Evolutionary conservation across 2,113 vertebrate species (phyloP).

Genomic region (Origma solitaria): DNA sequence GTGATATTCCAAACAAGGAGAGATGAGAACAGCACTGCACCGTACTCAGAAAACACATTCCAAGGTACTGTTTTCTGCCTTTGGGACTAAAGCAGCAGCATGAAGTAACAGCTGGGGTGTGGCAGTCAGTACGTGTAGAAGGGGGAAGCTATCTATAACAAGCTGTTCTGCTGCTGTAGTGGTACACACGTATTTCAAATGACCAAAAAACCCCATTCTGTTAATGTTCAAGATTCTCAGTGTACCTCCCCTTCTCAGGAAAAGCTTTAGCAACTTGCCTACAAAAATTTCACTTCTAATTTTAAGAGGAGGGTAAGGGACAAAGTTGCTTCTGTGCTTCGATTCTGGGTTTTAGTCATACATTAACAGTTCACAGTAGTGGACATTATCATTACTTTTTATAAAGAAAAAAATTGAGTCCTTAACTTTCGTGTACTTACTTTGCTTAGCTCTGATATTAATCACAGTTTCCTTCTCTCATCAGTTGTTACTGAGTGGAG

Average conservation of each 20-base stretch:
- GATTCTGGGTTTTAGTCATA: neutral
- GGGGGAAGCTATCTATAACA: neutral
- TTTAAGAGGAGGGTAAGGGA: neutral
- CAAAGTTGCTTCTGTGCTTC: neutral
- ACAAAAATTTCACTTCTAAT: neutral
- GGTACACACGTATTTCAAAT: rapidly evolving
- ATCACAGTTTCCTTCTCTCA: neutral
- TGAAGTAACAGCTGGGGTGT: neutral
- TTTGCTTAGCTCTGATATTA: neutral
- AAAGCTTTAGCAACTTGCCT: neutral
- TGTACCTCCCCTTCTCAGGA: neutral
- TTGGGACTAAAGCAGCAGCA: neutral
- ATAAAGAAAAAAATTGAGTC: neutral
- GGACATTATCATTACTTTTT: neutral
- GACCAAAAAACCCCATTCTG: rapidly evolving
- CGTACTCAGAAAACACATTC: neutral
- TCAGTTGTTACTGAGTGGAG: constrained; percentile 93
- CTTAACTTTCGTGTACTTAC: neutral
- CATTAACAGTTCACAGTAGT: neutral
- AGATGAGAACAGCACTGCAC: neutral
- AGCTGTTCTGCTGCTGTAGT: neutral
- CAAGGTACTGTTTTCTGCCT: neutral
- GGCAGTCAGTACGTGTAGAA: neutral
- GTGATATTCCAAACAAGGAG: neutral
- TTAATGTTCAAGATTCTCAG: neutral